These are phyloP conservation scores for Ommatoiulus sabulosus DNA, from an alignment of 2,888 invertebrate genomes.

Conservation along the genomic window DNA sequence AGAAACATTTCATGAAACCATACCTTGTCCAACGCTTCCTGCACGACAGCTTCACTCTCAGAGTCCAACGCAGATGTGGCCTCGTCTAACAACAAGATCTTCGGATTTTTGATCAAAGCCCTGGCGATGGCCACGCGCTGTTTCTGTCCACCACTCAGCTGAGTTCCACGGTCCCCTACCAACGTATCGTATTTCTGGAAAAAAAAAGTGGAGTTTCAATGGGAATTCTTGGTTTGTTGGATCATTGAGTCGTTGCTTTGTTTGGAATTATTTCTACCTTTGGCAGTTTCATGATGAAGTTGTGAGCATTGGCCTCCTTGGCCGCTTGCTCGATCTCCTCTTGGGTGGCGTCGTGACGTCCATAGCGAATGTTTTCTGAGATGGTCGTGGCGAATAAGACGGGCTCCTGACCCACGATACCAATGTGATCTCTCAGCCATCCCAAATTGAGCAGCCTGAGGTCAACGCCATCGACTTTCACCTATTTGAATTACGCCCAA, in stretches of 20 bases:
- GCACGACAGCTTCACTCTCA: constrained; percentile 84
- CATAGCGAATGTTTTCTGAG: constrained; percentile 71
- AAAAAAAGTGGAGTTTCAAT: background rate
- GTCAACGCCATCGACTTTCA: constrained; percentile 69
- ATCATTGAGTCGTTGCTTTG: background rate
- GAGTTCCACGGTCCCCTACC: constrained; percentile 83
- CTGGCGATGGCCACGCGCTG: constrained; percentile 78
- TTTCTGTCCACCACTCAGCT: constrained; percentile 85
- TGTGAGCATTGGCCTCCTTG: constrained; percentile 80
- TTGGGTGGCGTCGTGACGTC: constrained; percentile 64
- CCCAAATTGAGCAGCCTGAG: constrained; percentile 69
- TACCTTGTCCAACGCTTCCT: constrained; percentile 76
- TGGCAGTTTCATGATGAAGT: constrained; percentile 80
- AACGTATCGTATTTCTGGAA: constrained; percentile 77
- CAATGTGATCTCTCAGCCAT: constrained; percentile 68
- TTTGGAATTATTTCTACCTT: constrained; percentile 69
- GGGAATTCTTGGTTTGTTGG: background rate
- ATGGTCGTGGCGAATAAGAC: constrained; percentile 75
- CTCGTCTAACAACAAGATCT: constrained; percentile 78
- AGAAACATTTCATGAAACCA: constrained; percentile 71
- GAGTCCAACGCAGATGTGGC: constrained; percentile 88
- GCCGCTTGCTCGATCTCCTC: constrained; percentile 79
- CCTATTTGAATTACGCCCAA: constrained; percentile 63
- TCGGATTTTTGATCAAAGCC: constrained; percentile 75
- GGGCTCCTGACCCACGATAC: constrained; percentile 71